A percentile compares a stretch with the other conserved stretches of the same genome.
Evolutionary conservation across 2,797 vertebrate species (phyloP).

Genomic region (Nothura maculosa): DNA sequence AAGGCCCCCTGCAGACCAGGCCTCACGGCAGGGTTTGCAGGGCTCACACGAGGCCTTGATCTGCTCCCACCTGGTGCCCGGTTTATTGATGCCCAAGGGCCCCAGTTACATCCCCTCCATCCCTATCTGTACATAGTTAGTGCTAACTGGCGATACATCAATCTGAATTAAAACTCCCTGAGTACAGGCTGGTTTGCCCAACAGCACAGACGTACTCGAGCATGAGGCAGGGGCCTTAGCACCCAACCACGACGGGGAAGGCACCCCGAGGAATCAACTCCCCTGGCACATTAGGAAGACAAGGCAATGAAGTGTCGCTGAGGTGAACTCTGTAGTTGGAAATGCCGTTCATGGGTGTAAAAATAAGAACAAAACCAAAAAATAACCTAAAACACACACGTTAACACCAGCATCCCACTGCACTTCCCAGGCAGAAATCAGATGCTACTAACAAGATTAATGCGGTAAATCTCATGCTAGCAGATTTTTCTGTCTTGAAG

Average conservation of each 20-base stretch:
- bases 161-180: neutral
- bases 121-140: neutral
- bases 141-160: neutral
- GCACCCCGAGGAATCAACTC: constrained; percentile 57
- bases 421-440: constrained; percentile 30
- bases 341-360: constrained; percentile 9
- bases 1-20: neutral
- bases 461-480: neutral
- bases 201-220: neutral
- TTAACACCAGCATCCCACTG: constrained; percentile 38
- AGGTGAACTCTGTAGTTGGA: constrained; percentile 57
- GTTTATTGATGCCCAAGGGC: neutral
- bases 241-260: constrained; percentile 21
- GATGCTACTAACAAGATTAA: constrained; percentile 9
- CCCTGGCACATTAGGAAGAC: constrained; percentile 44
- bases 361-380: neutral
- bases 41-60: neutral
- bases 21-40: neutral
- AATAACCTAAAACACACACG: neutral
- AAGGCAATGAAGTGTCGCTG: constrained; percentile 26
- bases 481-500: neutral
- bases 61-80: neutral
- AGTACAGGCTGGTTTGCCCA: neutral
- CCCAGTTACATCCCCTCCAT: neutral
- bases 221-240: neutral